Percentiles rank a stretch among this genome's conserved stretches.
These are phyloP conservation scores for Heliconius nattereri DNA, from an alignment of 1,140 invertebrate genomes.

Conservation along the genomic window DNA sequence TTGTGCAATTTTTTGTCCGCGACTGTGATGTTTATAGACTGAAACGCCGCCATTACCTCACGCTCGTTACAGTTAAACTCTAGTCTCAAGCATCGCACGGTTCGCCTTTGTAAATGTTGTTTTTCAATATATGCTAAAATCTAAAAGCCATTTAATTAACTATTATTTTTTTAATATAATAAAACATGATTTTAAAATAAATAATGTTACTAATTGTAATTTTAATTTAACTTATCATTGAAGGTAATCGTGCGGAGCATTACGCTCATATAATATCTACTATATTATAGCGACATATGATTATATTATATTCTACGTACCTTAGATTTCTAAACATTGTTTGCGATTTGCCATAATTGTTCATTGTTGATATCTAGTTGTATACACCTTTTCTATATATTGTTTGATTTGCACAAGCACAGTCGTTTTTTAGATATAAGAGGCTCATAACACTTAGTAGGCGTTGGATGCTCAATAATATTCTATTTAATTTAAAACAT, in stretches of 20 bases:
- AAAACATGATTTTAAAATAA: not conserved
- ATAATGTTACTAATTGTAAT: constrained; percentile 12
- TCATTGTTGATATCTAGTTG: constrained; percentile 71
- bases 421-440: constrained; percentile 64
- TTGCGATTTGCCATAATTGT: constrained; percentile 74
- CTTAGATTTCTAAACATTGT: constrained; percentile 62
- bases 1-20: constrained; percentile 80
- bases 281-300: constrained; percentile 61
- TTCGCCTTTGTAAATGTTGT: constrained; percentile 9
- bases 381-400: constrained; percentile 58
- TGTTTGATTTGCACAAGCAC: constrained; percentile 71
- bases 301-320: constrained; percentile 44
- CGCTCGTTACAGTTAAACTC: constrained; percentile 74
- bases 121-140: not conserved
- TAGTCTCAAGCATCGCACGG: constrained; percentile 70
- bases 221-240: constrained; percentile 29
- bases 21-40: constrained; percentile 81
- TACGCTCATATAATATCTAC: constrained; percentile 55
- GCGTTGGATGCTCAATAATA: constrained; percentile 71
- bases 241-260: constrained; percentile 50
- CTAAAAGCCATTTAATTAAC: not conserved
- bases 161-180: not conserved
- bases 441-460: constrained; percentile 54
- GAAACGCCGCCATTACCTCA: constrained; percentile 80
- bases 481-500: constrained; percentile 26